These are phyloP conservation scores for Trichomycterus rosablanca DNA, from an alignment of 2,113 vertebrate genomes.

Conservation along the genomic window DNA sequence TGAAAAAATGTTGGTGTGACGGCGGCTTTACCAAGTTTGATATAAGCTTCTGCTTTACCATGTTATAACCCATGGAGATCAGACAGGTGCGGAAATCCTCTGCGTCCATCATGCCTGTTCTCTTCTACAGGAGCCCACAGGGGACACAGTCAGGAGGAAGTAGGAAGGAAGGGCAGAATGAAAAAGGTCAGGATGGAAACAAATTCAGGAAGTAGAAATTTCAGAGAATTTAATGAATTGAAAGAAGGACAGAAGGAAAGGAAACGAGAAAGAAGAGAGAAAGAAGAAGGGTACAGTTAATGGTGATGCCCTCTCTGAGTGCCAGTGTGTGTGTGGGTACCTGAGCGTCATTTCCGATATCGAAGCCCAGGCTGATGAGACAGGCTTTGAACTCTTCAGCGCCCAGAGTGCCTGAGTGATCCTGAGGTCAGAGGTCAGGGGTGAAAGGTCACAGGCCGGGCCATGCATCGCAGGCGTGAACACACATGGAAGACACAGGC, in stretches of 20 bases:
- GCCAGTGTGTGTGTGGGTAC: slow-evolving; percentile 76
- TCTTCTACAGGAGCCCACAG: slow-evolving; percentile 84
- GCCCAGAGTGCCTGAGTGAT: slow-evolving; percentile 97
- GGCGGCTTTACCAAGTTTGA: no score
- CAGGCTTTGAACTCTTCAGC: slow-evolving; percentile 99
- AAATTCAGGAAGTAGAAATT: background rate
- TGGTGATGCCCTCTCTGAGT: slow-evolving; percentile 33
- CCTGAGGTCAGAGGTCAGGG: slow-evolving; percentile 68
- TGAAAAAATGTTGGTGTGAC: no score
- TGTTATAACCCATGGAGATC: slow-evolving; percentile 98
- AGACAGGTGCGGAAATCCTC: slow-evolving; percentile 99
- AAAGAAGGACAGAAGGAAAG: slow-evolving; percentile 2
- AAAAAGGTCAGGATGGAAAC: slow-evolving; percentile 4
- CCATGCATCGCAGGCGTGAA: slow-evolving; percentile 74
- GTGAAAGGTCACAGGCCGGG: slow-evolving; percentile 55
- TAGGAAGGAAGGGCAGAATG: slow-evolving; percentile 29
- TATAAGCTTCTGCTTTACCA: slow-evolving; percentile 65
- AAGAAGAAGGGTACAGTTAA: slow-evolving; percentile 53
- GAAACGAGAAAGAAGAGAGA: background rate
- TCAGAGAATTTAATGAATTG: background rate
- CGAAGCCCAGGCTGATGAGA: slow-evolving; percentile 99
- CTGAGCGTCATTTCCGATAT: slow-evolving; percentile 99
- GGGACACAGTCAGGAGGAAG: slow-evolving; percentile 51
- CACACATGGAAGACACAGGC: slow-evolving; percentile 56
- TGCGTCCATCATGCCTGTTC: slow-evolving; percentile 97